phyloP scores from a whole-genome alignment of 2,797 vertebrate genomes.

The Girardinus metallicus region DNA sequence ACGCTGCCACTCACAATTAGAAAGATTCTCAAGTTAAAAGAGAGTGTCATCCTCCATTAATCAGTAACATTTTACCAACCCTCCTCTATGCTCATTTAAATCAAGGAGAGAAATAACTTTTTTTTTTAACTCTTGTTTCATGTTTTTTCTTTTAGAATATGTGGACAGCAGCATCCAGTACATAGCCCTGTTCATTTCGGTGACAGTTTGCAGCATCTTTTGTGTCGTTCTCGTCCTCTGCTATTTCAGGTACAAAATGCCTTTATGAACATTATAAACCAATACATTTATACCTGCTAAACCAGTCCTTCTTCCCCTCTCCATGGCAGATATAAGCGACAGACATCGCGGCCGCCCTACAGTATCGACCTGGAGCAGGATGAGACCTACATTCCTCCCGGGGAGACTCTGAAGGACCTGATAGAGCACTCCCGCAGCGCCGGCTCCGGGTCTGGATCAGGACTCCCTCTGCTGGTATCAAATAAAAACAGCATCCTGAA shows the following conservation, averaged over 20 bases:
- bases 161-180: slow-evolving; percentile 87
- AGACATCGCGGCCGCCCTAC: slow-evolving; percentile 87
- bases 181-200: slow-evolving; percentile 88
- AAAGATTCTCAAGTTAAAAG: slow-evolving; percentile 40
- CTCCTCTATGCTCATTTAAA: not conserved
- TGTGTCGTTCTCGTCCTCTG: slow-evolving; percentile 87
- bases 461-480: slow-evolving; percentile 96
- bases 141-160: slow-evolving; percentile 79
- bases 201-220: slow-evolving; percentile 87
- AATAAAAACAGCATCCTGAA: slow-evolving; percentile 34
- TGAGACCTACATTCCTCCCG: slow-evolving; percentile 90
- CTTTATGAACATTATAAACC: not conserved
- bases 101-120: not conserved
- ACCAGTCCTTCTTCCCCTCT: not conserved
- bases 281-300: not conserved
- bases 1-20: slow-evolving; percentile 44
- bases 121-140: not conserved
- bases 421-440: slow-evolving; percentile 93
- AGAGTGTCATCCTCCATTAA: slow-evolving; percentile 23
- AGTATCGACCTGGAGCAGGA: slow-evolving; percentile 93
- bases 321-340: slow-evolving; percentile 86
- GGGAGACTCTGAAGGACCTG: slow-evolving; percentile 90
- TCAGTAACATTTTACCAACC: slow-evolving; percentile 2
- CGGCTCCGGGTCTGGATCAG: slow-evolving; percentile 94
- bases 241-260: slow-evolving; percentile 88